Base-by-base conservation (phyloP, 2,888 invertebrate species). In the Limnephilus lunatus region DNA sequence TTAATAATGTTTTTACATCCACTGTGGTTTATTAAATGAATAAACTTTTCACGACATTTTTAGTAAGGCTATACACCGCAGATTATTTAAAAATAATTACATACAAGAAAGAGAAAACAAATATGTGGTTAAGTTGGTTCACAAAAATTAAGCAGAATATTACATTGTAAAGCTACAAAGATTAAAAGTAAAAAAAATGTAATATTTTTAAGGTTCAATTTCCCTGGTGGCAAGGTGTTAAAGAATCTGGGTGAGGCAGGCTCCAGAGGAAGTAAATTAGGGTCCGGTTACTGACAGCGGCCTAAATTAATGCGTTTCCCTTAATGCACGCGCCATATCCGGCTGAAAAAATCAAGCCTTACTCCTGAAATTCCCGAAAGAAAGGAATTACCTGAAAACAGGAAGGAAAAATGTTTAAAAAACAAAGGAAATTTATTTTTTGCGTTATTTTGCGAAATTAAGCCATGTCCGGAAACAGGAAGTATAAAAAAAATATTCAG, bases 241-340 rank as follows among this genome's bases (percentile, higher is more conserved):
- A 11, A 19, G 35, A n/a, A 44, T 25, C 35, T 31, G 89, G 89
- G 89, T 89, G 81, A 87, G 89, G 89, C 81, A 39, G 35, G 81
- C 19, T 39, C 30, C 30, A 90, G 48, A 53, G 86, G 91, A 92
- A 92, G 92, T 92, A 93, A 93, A 92, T 93, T 93, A 93, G 90
- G 93, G 92, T 90, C 92, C 90, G 53, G 90, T 90, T 86, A 93
- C 93, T 93, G 93, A 93, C 92, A 92, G 92, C 92, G 39, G 88
- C 89, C 91, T 92, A 93, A 93, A 93, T 93, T 93, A 93, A 93
- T 92, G 92, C 93, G 92, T 93, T 93, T 92, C 91, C 92, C 85
- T 91, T 92, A 92, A 93, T 93, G 93, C 92, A 93, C 92, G 91
- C 89, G 91, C 92, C 83, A 91, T 92, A 91, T 87, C 81, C 83